phyloP scores from a whole-genome alignment of 64 coral and sea anemone species.

The Porites australiensis region DNA sequence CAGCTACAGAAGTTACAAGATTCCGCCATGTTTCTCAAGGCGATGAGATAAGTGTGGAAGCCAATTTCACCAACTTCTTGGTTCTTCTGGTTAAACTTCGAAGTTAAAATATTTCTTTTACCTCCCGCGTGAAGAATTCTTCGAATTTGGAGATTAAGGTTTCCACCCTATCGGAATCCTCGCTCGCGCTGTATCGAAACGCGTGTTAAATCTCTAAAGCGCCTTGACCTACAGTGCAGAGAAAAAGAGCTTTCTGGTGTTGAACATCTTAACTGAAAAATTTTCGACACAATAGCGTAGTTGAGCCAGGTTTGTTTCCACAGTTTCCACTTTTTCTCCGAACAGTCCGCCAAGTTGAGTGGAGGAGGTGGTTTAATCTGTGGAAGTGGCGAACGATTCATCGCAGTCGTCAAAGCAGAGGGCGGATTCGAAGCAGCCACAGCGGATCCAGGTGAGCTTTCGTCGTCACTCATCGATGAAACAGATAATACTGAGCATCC shows the following conservation, averaged over 20 bases:
- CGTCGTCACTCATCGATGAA: not conserved
- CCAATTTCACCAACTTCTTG: conserved; percentile 60
- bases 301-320: conserved; percentile 56
- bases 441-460: not conserved
- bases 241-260: conserved; percentile 50
- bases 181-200: not conserved
- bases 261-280: not conserved
- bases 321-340: conserved; percentile 29
- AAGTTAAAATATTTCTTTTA: conserved; percentile 66
- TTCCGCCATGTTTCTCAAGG: conserved; percentile 60
- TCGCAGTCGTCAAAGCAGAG: not conserved
- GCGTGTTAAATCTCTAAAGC: conserved; percentile 1
- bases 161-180: conserved; percentile 43
- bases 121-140: conserved; percentile 28
- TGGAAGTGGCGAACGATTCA: not conserved
- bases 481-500: not conserved
- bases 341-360: conserved; percentile 5
- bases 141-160: conserved; percentile 54
- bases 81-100: conserved; percentile 55
- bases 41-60: conserved; percentile 54
- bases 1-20: conserved; percentile 76
- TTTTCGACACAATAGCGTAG: conserved; percentile 31
- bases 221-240: conserved; percentile 35
- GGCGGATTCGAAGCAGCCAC: not conserved
- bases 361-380: conserved; percentile 36